Percentiles rank a stretch among this genome's conserved stretches.
Conservation (phyloP, 2,797 vertebrate species). For the Siniperca undulata region DNA sequence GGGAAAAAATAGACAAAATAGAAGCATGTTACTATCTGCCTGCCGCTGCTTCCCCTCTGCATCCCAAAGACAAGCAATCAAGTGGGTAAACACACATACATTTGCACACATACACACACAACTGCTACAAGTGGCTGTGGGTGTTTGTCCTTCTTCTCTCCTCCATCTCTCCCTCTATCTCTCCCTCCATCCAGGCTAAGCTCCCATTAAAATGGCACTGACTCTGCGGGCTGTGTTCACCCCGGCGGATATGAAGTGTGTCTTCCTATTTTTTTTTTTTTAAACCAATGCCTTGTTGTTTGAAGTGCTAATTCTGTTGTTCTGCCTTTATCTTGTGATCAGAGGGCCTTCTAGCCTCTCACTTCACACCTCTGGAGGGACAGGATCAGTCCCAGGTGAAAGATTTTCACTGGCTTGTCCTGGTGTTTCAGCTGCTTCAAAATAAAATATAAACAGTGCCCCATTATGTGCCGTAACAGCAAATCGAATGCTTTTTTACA, state of each 20-base stretch:
- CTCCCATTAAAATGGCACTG: conserved; percentile 69
- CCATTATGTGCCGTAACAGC: conserved; percentile 1
- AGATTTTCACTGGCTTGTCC: conserved; percentile 57
- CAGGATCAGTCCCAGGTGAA: conserved; percentile 58
- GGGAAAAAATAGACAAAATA: conserved; percentile 24
- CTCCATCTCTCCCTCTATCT: conserved; percentile 34
- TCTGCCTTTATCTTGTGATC: conserved; percentile 77
- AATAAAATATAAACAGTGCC: conserved; percentile 9
- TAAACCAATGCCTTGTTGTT: conserved; percentile 67
- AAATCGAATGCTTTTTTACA: conserved; percentile 15
- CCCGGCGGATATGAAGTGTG: conserved; percentile 72
- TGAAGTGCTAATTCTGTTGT: conserved; percentile 81
- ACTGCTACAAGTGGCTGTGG: conserved; percentile 50
- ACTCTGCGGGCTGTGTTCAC: conserved; percentile 69
- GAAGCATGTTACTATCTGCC: conserved; percentile 27
- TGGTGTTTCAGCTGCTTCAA: conserved; percentile 42
- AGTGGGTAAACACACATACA: conserved; percentile 63
- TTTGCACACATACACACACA: conserved; percentile 28
- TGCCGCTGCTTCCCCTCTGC: not conserved
- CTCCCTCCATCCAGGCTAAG: conserved; percentile 62
- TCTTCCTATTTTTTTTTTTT: conserved; percentile 49
- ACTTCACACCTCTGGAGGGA: conserved; percentile 73
- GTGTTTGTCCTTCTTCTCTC: conserved; percentile 65
- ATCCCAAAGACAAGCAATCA: conserved; percentile 69
- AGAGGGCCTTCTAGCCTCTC: conserved; percentile 65